Percentiles rank a stretch among this genome's conserved stretches.
Conservation (phyloP, 2,797 vertebrate genomes). For the Neopelma chrysocephalum region DNA sequence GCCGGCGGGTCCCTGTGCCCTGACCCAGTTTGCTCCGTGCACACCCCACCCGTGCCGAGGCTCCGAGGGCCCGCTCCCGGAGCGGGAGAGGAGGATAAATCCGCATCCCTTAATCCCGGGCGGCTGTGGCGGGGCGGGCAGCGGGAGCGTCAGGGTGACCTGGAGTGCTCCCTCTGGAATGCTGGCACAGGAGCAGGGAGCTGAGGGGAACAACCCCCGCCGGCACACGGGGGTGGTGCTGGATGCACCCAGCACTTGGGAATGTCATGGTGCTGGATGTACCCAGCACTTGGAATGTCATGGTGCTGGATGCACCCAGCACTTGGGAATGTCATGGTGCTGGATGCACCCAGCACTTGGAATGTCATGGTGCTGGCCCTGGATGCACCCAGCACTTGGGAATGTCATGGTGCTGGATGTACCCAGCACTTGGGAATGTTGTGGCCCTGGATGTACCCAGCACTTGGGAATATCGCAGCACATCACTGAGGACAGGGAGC, state of each 20-base stretch:
- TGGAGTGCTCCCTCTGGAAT: slow-evolving; percentile 1
- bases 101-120: slow-evolving; percentile 61
- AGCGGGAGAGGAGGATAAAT: slow-evolving; percentile 42
- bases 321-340: not conserved
- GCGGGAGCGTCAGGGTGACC: slow-evolving; percentile 14
- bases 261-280: not conserved
- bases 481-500: not conserved
- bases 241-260: not conserved
- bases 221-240: not conserved
- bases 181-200: not conserved
- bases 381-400: not conserved
- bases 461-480: accelerated
- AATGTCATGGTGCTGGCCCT: not conserved
- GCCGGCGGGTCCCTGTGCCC: not conserved
- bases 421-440: not conserved
- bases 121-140: slow-evolving; percentile 11
- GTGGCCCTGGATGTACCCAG: not conserved
- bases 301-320: not conserved
- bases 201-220: not conserved
- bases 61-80: not conserved
- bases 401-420: not conserved
- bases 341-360: not conserved
- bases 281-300: not conserved
- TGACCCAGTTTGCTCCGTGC: slow-evolving; percentile 58
- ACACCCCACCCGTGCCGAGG: not conserved